A percentile compares a stretch with the other conserved stretches of the same genome.
Evolutionary conservation across 2,797 vertebrate genomes (phyloP).

Genomic region (Anisognathus igniventris): DNA sequence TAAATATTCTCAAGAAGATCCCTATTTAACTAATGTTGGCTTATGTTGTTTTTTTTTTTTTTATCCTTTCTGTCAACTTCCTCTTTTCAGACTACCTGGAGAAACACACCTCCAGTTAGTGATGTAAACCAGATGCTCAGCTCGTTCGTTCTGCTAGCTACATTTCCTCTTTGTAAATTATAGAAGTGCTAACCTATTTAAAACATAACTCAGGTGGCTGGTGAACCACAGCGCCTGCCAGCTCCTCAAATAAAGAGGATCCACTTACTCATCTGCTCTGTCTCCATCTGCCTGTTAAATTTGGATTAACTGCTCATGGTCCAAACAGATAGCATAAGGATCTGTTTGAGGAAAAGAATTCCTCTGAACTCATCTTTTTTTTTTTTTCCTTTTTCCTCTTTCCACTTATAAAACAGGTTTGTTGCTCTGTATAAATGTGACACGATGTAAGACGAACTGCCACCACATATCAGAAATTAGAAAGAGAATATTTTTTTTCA

Average conservation of each 20-base stretch:
- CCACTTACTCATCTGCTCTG: constrained; percentile 64
- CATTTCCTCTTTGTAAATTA: constrained; percentile 61
- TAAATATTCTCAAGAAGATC: background rate
- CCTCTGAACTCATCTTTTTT: background rate
- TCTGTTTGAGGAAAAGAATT: constrained; percentile 56
- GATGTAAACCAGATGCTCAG: background rate
- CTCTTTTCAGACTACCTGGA: background rate
- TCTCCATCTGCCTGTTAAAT: constrained; percentile 69
- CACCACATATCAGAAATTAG: constrained; percentile 62
- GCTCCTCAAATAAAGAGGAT: constrained; percentile 65
- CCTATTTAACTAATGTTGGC: fast-evolving
- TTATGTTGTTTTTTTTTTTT: no score
- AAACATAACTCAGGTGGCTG: constrained; percentile 71
- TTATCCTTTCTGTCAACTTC: background rate
- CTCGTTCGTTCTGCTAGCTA: constrained; percentile 31
- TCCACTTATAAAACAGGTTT: constrained; percentile 10
- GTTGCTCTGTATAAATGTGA: constrained; percentile 24
- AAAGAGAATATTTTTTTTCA: constrained; percentile 62
- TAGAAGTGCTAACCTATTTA: constrained; percentile 65
- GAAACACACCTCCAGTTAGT: background rate
- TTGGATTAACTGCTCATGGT: constrained; percentile 69
- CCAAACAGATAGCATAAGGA: constrained; percentile 41
- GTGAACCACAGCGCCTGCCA: constrained; percentile 64
- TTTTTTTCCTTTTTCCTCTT: background rate
- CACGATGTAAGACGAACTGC: constrained; percentile 50